A percentile compares a stretch with the other conserved stretches of the same genome.
Conservation (phyloP, 2,113 vertebrate species). For the Osmerus mordax region DNA sequence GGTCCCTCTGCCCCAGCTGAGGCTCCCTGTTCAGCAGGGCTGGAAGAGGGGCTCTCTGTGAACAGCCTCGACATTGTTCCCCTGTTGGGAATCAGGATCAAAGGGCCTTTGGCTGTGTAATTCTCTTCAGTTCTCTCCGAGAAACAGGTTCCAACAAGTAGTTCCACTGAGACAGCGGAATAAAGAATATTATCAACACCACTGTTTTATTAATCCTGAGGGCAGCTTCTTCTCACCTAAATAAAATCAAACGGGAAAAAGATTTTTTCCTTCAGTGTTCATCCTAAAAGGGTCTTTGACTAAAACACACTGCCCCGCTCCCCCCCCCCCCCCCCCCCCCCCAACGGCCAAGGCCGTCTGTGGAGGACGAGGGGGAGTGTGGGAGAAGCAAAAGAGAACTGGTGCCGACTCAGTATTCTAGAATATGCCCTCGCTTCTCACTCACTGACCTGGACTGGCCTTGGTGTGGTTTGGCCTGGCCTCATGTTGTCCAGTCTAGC, state of each 20-base stretch:
- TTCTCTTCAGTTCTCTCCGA: neutral
- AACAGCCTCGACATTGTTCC: neutral
- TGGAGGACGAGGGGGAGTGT: neutral
- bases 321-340: too few species aligned
- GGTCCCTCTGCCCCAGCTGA: too few species aligned
- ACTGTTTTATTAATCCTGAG: neutral
- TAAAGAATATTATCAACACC: neutral
- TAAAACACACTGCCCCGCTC: neutral
- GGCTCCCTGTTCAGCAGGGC: too few species aligned
- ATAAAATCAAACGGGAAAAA: neutral
- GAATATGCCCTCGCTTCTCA: neutral
- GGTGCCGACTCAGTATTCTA: constrained; percentile 3
- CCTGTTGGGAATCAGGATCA: neutral
- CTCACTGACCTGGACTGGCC: neutral
- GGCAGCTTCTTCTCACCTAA: neutral
- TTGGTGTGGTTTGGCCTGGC: too few species aligned
- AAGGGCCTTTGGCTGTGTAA: neutral
- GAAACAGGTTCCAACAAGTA: neutral
- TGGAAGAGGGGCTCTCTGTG: neutral
- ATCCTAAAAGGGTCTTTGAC: neutral
- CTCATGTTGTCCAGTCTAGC: too few species aligned
- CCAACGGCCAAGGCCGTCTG: neutral
- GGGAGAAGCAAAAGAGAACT: neutral
- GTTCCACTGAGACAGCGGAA: neutral
- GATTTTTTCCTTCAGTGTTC: too few species aligned